Percentiles rank a stretch among this genome's conserved stretches.
Conservation (phyloP, 2,113 vertebrate species). For the Pungitius pungitius region DNA sequence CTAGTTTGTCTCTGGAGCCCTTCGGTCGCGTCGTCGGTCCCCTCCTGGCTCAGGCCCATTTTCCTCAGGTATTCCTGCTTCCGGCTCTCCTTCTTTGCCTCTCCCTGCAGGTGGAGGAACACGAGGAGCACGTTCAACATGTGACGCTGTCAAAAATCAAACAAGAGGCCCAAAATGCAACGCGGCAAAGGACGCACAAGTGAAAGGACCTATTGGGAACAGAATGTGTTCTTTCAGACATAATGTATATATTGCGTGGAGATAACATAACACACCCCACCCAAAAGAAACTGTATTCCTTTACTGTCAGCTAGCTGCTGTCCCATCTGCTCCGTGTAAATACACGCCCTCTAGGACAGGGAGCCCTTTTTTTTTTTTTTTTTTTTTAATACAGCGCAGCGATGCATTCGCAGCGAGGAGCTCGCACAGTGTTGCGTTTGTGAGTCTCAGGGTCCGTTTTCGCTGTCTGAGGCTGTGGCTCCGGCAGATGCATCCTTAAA, state of each 20-base stretch:
- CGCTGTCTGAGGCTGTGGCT: conserved; percentile 57
- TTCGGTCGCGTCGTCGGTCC: conserved; percentile 56
- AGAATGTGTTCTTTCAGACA: background rate
- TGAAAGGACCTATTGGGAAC: background rate
- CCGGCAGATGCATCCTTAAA: conserved; percentile 83
- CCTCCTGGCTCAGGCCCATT: conserved; percentile 81
- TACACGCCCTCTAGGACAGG: conserved; percentile 34
- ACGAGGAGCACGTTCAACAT: conserved; percentile 8
- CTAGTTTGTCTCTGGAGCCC: conserved; percentile 56
- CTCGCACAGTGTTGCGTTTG: conserved; percentile 84
- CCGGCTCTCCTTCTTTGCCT: conserved; percentile 78
- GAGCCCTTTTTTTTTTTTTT: no score
- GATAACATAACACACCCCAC: conserved; percentile 17
- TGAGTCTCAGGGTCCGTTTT: conserved; percentile 73
- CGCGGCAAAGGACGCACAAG: background rate
- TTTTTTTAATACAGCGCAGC: no score
- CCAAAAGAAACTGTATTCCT: conserved; percentile 14
- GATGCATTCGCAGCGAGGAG: no score
- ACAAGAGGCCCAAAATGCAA: background rate
- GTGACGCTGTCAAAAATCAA: background rate
- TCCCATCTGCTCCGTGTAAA: conserved; percentile 44
- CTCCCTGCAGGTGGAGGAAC: conserved; percentile 60
- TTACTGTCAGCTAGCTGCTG: conserved; percentile 18
- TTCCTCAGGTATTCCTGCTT: conserved; percentile 82
- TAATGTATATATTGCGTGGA: background rate